These are phyloP conservation scores for Meliscaeva auricollis DNA, from an alignment of 2,888 invertebrate species.

Conservation along the genomic window DNA sequence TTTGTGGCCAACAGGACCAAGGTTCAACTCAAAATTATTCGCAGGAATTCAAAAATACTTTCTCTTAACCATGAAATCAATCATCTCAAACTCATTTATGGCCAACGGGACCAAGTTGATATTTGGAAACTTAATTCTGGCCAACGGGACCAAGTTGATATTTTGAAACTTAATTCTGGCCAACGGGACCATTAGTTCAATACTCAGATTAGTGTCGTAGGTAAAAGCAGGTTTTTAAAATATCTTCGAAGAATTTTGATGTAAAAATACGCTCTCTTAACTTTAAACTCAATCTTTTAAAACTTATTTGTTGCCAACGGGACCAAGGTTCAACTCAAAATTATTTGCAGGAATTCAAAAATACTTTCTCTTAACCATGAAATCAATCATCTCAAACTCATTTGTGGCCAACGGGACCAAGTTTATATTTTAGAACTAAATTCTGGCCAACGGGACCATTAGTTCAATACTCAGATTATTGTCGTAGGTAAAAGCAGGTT, in stretches of 20 bases:
- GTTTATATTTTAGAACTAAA: neutral
- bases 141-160: neutral
- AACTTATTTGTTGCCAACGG: neutral
- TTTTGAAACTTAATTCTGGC: neutral
- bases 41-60: no score
- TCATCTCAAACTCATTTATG: neutral
- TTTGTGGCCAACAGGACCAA: no score
- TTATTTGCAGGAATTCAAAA: no score
- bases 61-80: no score
- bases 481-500: no score
- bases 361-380: neutral
- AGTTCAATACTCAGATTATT: no score
- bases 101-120: neutral
- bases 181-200: neutral
- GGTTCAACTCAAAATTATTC: no score
- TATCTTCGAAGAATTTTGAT: neutral
- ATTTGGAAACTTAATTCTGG: neutral
- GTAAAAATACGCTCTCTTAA: neutral
- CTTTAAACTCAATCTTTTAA: neutral
- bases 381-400: neutral
- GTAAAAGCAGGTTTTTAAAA: neutral
- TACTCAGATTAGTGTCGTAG: neutral
- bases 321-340: no score
- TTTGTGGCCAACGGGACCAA: conserved; percentile 4
- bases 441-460: no score